Evolutionary conservation across 2,113 vertebrate genomes (phyloP), one percentile per base, ranked within the genome.

Genomic region (Odontesthes bonariensis): DNA sequence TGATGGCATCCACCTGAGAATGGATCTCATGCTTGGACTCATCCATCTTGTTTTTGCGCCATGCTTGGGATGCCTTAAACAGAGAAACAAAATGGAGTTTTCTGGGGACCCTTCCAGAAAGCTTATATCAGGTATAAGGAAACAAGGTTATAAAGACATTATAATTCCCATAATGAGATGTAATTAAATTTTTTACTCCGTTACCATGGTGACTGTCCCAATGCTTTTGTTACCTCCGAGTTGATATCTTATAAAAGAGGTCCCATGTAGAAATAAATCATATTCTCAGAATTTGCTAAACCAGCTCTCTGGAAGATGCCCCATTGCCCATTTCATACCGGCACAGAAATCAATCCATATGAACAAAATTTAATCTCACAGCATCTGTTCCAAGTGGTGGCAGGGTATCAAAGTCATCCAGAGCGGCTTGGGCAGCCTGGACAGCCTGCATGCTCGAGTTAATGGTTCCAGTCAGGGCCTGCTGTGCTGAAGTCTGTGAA

Each of bases 381-480:
- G 97, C 96, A 22, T 99, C 97, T 56, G 97, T 97, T 53, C 98
- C 98, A 0, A 99, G 94, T 1, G 97, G 96, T 0, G 97, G 98
- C 71, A 99, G 93, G 0, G 95, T 93, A 61, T 99, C 97, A 0
- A 98, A 95, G 89, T 98, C 96, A 0, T 97, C 96, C 86, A 99
- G 90, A 0, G 96, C 95, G 60, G 96, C 97, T 87, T 97, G 96
- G 35, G 97, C 98, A 0, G 96, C 97, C 14, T 98, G 96, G 46
- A 99, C 97, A 0, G 98, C 98, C 79, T 98, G 96, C 97, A 99
- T 99, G 79, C 98, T 99, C 74, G 97, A 98, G 93, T 98, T 99
- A 82, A 99, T 98, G 88, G 98, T 99, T 35, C 98, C 97, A 0
- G 97, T 98, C 68, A 99, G 90, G 0, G 97, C 98, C 84, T 99